phyloP scores from a whole-genome alignment of 2,888 invertebrate species.

The Drosophila melanosoma region DNA sequence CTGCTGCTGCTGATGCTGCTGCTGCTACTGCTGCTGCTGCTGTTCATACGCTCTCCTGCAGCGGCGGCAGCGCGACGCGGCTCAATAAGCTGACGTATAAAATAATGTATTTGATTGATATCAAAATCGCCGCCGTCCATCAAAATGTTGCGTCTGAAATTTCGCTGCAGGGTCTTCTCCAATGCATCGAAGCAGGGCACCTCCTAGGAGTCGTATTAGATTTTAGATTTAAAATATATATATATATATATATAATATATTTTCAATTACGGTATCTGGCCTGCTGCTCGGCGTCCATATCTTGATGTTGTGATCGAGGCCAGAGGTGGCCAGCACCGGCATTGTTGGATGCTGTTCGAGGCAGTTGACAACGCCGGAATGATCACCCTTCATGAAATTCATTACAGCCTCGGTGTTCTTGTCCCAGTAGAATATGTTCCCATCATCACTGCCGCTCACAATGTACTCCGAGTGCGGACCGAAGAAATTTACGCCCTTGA shows the following conservation, averaged over 20 bases:
- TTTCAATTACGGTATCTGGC: conserved; percentile 61
- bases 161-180: conserved; percentile 74
- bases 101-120: conserved; percentile 79
- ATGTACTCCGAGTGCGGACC: conserved; percentile 96
- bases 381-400: conserved; percentile 94
- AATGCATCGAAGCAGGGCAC: conserved; percentile 37
- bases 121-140: conserved; percentile 66
- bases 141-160: conserved; percentile 67
- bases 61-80: conserved; percentile 38
- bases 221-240: not conserved
- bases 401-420: conserved; percentile 94
- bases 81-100: conserved; percentile 79
- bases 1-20: not conserved
- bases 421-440: conserved; percentile 95
- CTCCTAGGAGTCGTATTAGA: conserved; percentile 12
- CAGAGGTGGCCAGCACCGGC: conserved; percentile 94
- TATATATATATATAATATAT: too few species aligned
- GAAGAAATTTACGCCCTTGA: conserved; percentile 97
- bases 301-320: conserved; percentile 96
- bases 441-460: conserved; percentile 97
- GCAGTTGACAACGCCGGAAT: conserved; percentile 94
- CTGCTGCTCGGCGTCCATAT: conserved; percentile 91
- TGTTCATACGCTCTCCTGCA: not conserved
- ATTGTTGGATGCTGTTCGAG: conserved; percentile 95
- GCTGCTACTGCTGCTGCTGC: not conserved